A percentile compares a stretch with the other conserved stretches of the same genome.
Evolutionary conservation across 2,113 vertebrate species (phyloP).

Genomic region (Protobothrops flavoviridis): DNA sequence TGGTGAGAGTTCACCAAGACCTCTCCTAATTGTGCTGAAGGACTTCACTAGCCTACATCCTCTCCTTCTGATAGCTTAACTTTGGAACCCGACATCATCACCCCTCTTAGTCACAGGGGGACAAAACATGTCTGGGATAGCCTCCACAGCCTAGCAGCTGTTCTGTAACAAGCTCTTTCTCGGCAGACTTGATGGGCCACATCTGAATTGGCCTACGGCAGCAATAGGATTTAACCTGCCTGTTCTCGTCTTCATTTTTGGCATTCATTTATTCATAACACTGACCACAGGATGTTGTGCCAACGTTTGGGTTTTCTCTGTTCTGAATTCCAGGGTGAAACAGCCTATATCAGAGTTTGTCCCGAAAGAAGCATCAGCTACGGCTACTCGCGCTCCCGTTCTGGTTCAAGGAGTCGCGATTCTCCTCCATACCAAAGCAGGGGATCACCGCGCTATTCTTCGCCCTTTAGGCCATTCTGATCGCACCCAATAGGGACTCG

Average conservation of each 20-base stretch:
- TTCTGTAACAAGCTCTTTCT: background rate
- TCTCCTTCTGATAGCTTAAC: background rate
- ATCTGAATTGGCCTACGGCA: background rate
- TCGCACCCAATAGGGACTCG: constrained; percentile 61
- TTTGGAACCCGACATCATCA: constrained; percentile 14
- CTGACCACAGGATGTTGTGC: constrained; percentile 15
- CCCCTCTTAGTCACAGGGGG: constrained; percentile 1
- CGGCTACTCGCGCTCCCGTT: constrained; percentile 85
- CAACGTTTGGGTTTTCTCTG: constrained; percentile 39
- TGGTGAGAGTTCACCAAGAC: constrained; percentile 13
- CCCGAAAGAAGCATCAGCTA: constrained; percentile 85
- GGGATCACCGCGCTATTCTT: constrained; percentile 86
- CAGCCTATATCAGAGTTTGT: constrained; percentile 85
- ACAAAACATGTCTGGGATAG: background rate
- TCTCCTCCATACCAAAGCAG: constrained; percentile 86
- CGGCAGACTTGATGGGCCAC: background rate
- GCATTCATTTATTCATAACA: constrained; percentile 21
- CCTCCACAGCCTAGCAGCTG: background rate
- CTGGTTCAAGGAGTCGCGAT: constrained; percentile 87
- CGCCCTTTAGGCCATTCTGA: constrained; percentile 78
- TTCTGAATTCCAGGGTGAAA: constrained; percentile 81
- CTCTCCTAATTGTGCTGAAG: background rate
- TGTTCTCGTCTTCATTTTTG: background rate
- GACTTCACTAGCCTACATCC: background rate
- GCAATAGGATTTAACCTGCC: background rate